Base-by-base conservation (phyloP, 64 coral and sea anemone species). In the Stylophora pistillata region DNA sequence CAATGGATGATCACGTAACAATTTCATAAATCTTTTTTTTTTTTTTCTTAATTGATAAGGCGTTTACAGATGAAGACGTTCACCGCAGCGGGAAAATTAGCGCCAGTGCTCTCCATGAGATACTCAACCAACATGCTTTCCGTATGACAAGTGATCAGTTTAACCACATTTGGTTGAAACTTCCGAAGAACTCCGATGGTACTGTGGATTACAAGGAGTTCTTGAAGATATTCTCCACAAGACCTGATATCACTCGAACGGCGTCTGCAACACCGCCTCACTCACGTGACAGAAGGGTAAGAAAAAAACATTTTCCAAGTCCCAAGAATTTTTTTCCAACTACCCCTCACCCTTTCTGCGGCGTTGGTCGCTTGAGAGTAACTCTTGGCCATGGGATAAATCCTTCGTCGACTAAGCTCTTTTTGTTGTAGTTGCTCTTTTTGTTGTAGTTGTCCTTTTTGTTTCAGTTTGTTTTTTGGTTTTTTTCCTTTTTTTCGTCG, bases 121-220 rank as follows among this genome's bases (percentile, higher is more conserved):
- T 97, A 56, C 88, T 97, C 10, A 77, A 97, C 21, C 86, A 85
- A 30, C 95, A 97, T 85, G 95, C 89, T 21, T 97, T 97, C 82
- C 87, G 95, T 23, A 97, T 97, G 95, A 97, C 89, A 56, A 88
- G 89, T 20, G 91, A 97, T 11, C 95, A 97, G 71, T 97, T 97
- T 83, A 72, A 90, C 41, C 76, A 93, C 79, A 92, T 97, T 81
- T 97, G 91, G 87, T 82, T 78, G 60, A 74, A 70, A 20, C 77
- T 97, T 41, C 47, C 37, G 13, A 90, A 89, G 56, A 88, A 81
- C 70, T 52, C 82, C 15, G 76, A 97, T 71, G 87, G 88, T 18
- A 31, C n/a, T 26, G 78, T 97, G 17, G 95, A 93, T 62, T 97
- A 97, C 74, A 89, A 85, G 64, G 91, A 97, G 52, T 97, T 97